phyloP scores from a whole-genome alignment of 2,113 vertebrate species.

The Fukomys damarensis region DNA sequence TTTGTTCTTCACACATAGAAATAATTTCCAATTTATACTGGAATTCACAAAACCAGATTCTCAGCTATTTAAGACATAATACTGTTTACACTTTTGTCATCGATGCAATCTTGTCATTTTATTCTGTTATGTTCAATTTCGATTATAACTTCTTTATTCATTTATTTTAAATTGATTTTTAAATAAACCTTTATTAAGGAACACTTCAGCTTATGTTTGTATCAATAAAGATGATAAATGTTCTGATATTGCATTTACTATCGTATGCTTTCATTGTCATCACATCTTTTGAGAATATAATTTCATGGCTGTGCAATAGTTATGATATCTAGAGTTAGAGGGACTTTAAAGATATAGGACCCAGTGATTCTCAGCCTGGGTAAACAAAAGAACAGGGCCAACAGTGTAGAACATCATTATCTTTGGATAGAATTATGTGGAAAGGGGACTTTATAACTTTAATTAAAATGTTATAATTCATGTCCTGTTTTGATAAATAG shows the following conservation, averaged over 20 bases:
- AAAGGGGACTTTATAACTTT: background rate
- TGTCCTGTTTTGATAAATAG: background rate
- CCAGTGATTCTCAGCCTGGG: background rate
- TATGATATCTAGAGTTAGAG: background rate
- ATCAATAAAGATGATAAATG: background rate
- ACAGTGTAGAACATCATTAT: too few relatives aligned
- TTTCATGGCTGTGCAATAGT: background rate
- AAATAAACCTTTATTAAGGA: background rate
- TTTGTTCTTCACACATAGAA: background rate
- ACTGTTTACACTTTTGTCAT: background rate
- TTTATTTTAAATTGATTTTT: background rate
- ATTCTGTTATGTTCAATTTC: background rate
- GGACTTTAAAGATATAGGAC: background rate
- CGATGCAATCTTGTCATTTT: background rate
- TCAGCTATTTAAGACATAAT: background rate
- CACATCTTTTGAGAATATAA: background rate
- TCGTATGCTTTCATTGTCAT: background rate
- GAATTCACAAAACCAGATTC: background rate
- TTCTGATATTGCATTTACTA: background rate
- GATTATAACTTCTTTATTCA: background rate
- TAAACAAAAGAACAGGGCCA: background rate
- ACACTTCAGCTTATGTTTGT: background rate
- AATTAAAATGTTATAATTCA: background rate
- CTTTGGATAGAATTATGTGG: background rate
- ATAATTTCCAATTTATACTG: background rate